Evolutionary conservation across 2,888 invertebrate genomes (phyloP).

Genomic region (Trissoscelio sp.): DNA sequence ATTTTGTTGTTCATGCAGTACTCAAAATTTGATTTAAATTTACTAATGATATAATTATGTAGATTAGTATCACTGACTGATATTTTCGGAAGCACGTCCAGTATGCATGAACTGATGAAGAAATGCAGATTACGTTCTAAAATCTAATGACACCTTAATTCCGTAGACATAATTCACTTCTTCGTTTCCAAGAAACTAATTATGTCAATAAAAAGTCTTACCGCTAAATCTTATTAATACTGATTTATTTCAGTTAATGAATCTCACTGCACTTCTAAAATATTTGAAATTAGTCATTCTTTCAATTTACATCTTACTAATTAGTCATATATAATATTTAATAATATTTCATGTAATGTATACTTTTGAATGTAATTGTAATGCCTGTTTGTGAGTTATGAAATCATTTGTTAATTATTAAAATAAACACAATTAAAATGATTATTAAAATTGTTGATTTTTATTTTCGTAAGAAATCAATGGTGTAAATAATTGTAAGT

Average conservation of each 20-base stretch:
- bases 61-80: constrained; percentile 15
- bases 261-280: too few species aligned
- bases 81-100: constrained; percentile 21
- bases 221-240: too few species aligned
- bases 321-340: too few species aligned
- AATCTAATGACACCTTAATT: constrained; percentile 31
- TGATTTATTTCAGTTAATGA: too few species aligned
- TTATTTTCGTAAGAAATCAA: constrained; percentile 13
- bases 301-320: too few species aligned
- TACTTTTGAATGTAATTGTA: too few species aligned
- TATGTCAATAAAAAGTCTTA: neutral
- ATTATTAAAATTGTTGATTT: neutral
- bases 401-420: neutral
- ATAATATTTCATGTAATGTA: too few species aligned
- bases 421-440: neutral
- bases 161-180: constrained; percentile 8
- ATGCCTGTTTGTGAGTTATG: too few species aligned
- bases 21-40: too few species aligned
- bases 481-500: constrained; percentile 23
- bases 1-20: too few species aligned
- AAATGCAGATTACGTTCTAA: constrained; percentile 21
- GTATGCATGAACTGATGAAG: constrained; percentile 33
- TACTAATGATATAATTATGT: too few species aligned
- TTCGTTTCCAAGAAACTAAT: neutral
- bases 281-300: too few species aligned